Base-by-base conservation (phyloP, 92 coral and sea anemone species). In the Galaxea fascicularis region DNA sequence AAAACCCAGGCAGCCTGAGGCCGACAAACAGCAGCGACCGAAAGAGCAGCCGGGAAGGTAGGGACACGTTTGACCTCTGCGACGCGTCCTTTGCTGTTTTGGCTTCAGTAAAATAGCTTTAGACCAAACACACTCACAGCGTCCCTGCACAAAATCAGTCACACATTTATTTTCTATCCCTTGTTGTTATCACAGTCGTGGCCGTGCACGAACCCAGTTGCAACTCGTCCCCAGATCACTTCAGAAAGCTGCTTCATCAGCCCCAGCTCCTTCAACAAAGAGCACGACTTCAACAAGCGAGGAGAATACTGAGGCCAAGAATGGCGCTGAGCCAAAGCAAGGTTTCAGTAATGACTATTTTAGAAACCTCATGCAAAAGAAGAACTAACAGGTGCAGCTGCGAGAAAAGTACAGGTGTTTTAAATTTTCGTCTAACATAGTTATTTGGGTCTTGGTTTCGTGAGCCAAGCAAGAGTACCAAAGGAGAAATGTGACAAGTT, bases 131-230 rank as follows among this genome's bases (percentile, higher is more conserved):
- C 30, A 10, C 22, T 58, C 1, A 22, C 22, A 20, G 65, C 17
- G 3, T 9, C 59, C 0, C 8, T 5, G 69, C 13, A 1, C 26
- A 27, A 27, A 14, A 15, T 2, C 17, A 10, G 18, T 5, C 24
- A 56, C 21, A 2, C 7, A 56, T 56, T 56, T 5, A 20, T 22
- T 10, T 30, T 28, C 12, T 18, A 6, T 30, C 13, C 60, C 41
- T 35, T 46, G 11, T 66, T 24, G 54, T 49, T 24, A 46, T 80
- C 51, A 1, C 77, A 91, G 96, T 89, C 93, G 98, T 62, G 96
- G 98, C 47, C 94, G 98, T 28, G 93, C 99, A 70, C 94, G 98
- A 81, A 96, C 98, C 78, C 98, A 96, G 89, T 77, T 96, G 56
- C 96, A 93, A 70, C 93, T 96, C 66, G 73, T 96, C 18, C 99